These are phyloP conservation scores for Drosophila ficusphila DNA, from an alignment of 1,140 invertebrate species.

Conservation along the genomic window DNA sequence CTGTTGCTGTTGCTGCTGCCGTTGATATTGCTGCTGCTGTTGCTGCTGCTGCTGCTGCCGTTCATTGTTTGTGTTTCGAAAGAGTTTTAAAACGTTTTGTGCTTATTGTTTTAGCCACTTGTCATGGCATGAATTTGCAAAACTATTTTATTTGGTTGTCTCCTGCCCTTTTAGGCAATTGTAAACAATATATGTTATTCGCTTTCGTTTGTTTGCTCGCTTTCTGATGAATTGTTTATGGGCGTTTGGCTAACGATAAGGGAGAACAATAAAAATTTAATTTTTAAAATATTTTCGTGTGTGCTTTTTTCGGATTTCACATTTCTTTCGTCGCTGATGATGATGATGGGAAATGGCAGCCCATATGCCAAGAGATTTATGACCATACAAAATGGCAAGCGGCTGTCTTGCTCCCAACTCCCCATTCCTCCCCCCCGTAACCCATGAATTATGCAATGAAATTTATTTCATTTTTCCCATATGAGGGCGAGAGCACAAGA, in stretches of 20 bases:
- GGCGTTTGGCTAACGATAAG: constrained; percentile 38
- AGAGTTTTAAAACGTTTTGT: constrained; percentile 50
- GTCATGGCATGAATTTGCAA: constrained; percentile 46
- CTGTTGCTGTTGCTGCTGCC: constrained; percentile 8
- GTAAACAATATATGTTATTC: constrained; percentile 38
- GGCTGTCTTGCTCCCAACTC: constrained; percentile 9
- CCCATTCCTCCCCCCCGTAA: constrained; percentile 7
- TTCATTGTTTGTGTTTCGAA: constrained; percentile 41
- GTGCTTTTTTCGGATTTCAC: constrained; percentile 21
- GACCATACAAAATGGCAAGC: constrained; percentile 66
- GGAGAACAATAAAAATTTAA: constrained; percentile 68
- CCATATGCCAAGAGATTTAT: constrained; percentile 78
- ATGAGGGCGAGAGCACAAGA: constrained; percentile 29
- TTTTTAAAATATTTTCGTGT: constrained; percentile 52
- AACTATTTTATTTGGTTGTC: constrained; percentile 45
- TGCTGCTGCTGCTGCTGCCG: constrained; percentile 5
- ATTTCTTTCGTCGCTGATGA: background rate
- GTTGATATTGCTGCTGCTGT: background rate
- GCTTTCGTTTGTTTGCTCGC: background rate
- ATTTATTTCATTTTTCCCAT: constrained; percentile 72
- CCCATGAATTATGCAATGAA: constrained; percentile 79
- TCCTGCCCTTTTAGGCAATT: constrained; percentile 39
- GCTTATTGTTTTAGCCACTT: constrained; percentile 77
- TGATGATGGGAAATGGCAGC: constrained; percentile 60
- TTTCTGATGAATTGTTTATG: constrained; percentile 46